Evolutionary conservation across 2,888 invertebrate species (phyloP), one percentile per base, ranked within the genome.

Genomic region (Drosophila borealis): DNA sequence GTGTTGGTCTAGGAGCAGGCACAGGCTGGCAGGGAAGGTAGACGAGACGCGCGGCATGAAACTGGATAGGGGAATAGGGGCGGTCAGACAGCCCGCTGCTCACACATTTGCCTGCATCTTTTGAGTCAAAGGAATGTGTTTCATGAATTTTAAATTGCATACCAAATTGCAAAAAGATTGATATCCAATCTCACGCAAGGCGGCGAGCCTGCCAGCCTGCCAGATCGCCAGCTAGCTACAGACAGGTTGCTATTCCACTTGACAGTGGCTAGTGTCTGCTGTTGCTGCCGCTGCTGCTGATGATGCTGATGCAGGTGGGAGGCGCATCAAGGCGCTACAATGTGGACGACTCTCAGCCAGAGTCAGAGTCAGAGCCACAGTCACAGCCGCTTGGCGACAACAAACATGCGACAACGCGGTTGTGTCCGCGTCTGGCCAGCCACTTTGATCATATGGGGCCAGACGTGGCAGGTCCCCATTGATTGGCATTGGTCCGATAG

Each of bases 121-220:
- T 89, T 86, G 80, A 83, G 78, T 87, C 87, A 90, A 90, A 89
- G 88, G 90, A 90, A 89, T 90, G 85, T 90, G 85, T 88, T 89
- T 90, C 90, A 90, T 90, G 90, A 90, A 90, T 90, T 90, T 90
- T 87, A 90, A 90, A 90, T 90, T 90, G 85, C 89, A 80, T 89
- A 89, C 88, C 83, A 90, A 89, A 90, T 90, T 90, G 90, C 90
- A 88, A 89, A 89, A 86, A 89, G 90, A 90, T 90, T 90, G 90
- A 90, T 90, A 90, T 88, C 89, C 90, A 90, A 90, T 90, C 89
- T 89, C 88, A 90, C 81, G 89, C 82, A 85, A 86, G 87, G 75
- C 89, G 81, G 80, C 80, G 70, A 70, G 21, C 70, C 70, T 29
- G 76, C 46, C 66, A 45, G 29, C 29, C 53, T 4, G 46, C 10